Percentiles rank a stretch among this genome's conserved stretches.
Evolutionary conservation across 37 sponge, comb jelly and placozoan species (phyloP).

Genomic region (Oscarella lobularis): DNA sequence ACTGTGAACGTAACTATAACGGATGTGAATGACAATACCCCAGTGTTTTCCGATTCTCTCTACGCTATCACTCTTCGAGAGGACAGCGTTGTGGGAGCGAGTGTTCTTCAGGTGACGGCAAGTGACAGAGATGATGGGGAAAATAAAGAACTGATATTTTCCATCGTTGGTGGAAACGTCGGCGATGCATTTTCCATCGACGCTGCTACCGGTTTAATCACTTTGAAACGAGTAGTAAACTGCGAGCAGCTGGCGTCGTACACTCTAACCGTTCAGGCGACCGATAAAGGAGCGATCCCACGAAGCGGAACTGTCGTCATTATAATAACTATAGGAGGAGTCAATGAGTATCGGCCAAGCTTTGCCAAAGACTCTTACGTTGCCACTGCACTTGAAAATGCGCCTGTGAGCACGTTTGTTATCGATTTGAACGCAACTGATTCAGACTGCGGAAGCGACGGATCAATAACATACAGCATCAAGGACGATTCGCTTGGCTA

Average conservation of each 20-base stretch:
- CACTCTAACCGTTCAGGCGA: constrained; percentile 21
- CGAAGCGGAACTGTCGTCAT: too few species aligned
- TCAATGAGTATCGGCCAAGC: neutral
- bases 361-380: neutral
- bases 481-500: neutral
- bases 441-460: neutral
- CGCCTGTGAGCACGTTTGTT: neutral
- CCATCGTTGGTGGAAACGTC: neutral
- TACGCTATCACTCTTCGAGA: neutral
- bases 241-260: too few species aligned
- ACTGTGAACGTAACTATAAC: neutral
- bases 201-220: too few species aligned
- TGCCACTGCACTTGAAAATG: neutral
- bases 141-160: neutral
- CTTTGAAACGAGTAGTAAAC: too few species aligned
- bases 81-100: neutral
- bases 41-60: neutral
- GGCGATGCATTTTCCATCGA: too few species aligned
- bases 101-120: neutral
- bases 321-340: too few species aligned
- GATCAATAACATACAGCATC: neutral
- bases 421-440: neutral
- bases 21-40: neutral
- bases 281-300: too few species aligned
- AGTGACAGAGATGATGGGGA: neutral